phyloP scores from a whole-genome alignment of 2,888 invertebrate genomes.

The Aphrophora alni region DNA sequence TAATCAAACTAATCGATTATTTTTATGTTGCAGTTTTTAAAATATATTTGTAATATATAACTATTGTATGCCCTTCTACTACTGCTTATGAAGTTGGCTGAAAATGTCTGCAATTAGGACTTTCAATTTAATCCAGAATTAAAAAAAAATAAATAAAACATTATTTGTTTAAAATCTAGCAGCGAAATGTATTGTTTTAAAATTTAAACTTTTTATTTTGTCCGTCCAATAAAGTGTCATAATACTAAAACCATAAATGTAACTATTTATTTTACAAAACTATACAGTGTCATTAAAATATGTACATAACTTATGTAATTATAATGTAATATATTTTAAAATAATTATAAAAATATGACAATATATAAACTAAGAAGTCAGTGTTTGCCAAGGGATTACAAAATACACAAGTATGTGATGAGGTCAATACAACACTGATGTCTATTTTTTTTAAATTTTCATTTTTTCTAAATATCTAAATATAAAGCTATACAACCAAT shows the following conservation, averaged over 20 bases:
- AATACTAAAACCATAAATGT: neutral
- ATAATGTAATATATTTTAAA: neutral
- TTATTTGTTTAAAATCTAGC: too few species aligned
- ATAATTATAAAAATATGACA: slow-evolving; percentile 1
- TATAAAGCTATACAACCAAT: neutral
- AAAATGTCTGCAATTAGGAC: too few species aligned
- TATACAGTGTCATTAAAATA: neutral
- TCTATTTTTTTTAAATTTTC: neutral
- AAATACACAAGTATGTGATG: neutral
- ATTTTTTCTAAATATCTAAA: neutral
- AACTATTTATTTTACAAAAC: neutral
- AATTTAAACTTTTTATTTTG: neutral
- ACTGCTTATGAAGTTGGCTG: too few species aligned
- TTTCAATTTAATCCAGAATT: too few species aligned
- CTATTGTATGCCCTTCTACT: too few species aligned
- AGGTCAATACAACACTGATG: neutral
- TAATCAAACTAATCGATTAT: too few species aligned
- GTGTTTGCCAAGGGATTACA: neutral
- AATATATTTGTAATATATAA: too few species aligned
- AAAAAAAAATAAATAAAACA: too few species aligned
- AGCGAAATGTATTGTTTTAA: neutral
- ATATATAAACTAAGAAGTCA: neutral
- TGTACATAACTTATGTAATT: neutral
- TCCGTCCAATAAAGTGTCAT: neutral
- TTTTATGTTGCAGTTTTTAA: too few species aligned